Evolutionary conservation across 2,797 vertebrate genomes (phyloP), one percentile per base, ranked within the genome.

Genomic region (Lates japonicus): DNA sequence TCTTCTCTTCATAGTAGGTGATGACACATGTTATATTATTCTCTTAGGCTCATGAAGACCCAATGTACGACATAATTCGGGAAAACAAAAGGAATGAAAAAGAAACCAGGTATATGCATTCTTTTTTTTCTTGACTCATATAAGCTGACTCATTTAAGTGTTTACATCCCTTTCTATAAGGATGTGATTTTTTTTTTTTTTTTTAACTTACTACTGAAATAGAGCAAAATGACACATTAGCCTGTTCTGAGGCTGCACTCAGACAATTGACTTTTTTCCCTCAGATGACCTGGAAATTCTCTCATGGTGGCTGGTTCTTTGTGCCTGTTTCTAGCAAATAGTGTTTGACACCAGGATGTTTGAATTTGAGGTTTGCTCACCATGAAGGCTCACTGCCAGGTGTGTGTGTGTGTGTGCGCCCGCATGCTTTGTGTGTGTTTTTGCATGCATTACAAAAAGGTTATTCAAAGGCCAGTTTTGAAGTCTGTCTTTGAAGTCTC

Each of bases 81-180:
- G 97, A 99, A 90, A 99, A 98, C 88, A 97, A 98, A 85, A 95
- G 96, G 73, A 97, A 98, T 57, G 97, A 99, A 86, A 99, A 99
- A 87, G 97, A 99, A 88, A 95, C 96, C 74, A 97, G 98, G 97
- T 99, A 93, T 20, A 22, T 64, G 3, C 1, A 19, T 20, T 39
- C 0, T 72, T 54, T 55, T 10, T 54, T 42, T 55, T 11, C 8
- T 39, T 3, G 35, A 33, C 22, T 22, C 39, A 11, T n/a, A 3
- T 8, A 46, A 44, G 1, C 5, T 44, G 12, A 57, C 7, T 65
- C 10, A 20, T 39, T 17, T n/a, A 22, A 5, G 52, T 63, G 25
- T 52, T 74, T 7, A 44, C 16, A 12, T 54, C 5, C 3, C 25
- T 51, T 55, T 10, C 13, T 63, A 12, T 44, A 3, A 37, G 7